A percentile compares a stretch with the other conserved stretches of the same genome.
Conservation (phyloP, 2,113 vertebrate species). For the Amphilophus citrinellus region DNA sequence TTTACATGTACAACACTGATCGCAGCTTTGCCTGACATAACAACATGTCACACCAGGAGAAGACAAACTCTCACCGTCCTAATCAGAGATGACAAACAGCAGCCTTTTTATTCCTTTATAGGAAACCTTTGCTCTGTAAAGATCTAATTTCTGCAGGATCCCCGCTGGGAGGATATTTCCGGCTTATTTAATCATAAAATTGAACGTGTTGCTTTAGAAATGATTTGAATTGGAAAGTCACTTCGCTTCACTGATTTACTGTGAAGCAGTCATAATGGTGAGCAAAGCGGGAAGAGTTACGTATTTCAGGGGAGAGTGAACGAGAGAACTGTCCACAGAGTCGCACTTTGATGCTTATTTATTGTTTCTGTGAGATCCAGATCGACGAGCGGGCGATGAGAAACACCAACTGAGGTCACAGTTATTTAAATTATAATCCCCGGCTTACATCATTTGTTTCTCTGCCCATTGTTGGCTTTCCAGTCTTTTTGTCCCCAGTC, state of each 20-base stretch:
- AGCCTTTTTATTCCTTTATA: not conserved
- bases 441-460: constrained; percentile 42
- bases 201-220: constrained; percentile 14
- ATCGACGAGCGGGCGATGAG: constrained; percentile 15
- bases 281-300: constrained; percentile 14
- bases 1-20: constrained; percentile 46
- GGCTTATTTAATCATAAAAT: constrained; percentile 55
- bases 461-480: constrained; percentile 15
- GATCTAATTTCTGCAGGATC: constrained; percentile 30
- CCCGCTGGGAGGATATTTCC: constrained; percentile 20
- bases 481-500: constrained; percentile 3
- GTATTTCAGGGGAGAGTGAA: not conserved
- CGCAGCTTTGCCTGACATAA: constrained; percentile 36
- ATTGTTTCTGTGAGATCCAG: constrained; percentile 24
- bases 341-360: constrained; percentile 25
- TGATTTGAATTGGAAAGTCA: constrained; percentile 36
- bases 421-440: constrained; percentile 53
- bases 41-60: constrained; percentile 11
- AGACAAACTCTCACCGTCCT: constrained; percentile 22
- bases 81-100: constrained; percentile 39
- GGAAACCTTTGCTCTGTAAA: constrained; percentile 34
- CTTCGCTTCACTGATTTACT: constrained; percentile 38
- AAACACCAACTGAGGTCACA: constrained; percentile 20
- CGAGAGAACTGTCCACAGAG: not conserved
- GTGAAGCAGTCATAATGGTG: constrained; percentile 31